Base-by-base conservation (phyloP, 2,888 invertebrate species). In the Luperina nickerlii region DNA sequence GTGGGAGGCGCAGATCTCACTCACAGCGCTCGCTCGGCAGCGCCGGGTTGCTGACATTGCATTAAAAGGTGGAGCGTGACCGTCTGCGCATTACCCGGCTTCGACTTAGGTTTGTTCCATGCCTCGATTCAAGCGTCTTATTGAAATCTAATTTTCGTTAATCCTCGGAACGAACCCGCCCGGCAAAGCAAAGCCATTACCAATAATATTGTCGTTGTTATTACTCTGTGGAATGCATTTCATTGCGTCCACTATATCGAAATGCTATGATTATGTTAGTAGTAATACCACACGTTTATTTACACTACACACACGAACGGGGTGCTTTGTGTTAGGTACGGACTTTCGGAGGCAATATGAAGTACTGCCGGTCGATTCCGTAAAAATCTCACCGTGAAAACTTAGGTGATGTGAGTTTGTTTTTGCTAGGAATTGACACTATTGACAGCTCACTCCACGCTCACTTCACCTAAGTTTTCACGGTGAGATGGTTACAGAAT, bases 71-170 rank as follows among this genome's bases (percentile, higher is more conserved):
- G 92, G 91, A 94, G 92, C 95, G 95, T 96, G 96, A 95, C 95
- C 94, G 94, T 94, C 95, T 93, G 93, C 91, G 93, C 93, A 92
- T 93, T 94, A 92, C 93, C 91, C 94, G 93, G 94, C 94, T 95
- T 93, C 93, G 92, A 92, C 93, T 94, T 93, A 93, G 95, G 94
- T 95, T 94, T 94, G 94, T 94, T 93, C 92, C 93, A 90, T 93
- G 93, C 92, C 92, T 91, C 93, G 94, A 90, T 93, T 94, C 95
- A 95, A 95, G 93, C 96, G 95, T 96, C 96, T 96, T 96, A 96
- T 96, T 96, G 96, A 96, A 96, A 96, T 96, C 95, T 95, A 96
- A 96, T 96, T 96, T 96, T 96, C 95, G 95, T 93, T 96, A 96
- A 96, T 96, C 96, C 96, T 89, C 90, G 85, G 91, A 93, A 94